Percentiles rank a stretch among this genome's conserved stretches.
These are phyloP conservation scores for Eptesicus fuscus DNA, from an alignment of 2,113 vertebrate species.

Conservation along the genomic window DNA sequence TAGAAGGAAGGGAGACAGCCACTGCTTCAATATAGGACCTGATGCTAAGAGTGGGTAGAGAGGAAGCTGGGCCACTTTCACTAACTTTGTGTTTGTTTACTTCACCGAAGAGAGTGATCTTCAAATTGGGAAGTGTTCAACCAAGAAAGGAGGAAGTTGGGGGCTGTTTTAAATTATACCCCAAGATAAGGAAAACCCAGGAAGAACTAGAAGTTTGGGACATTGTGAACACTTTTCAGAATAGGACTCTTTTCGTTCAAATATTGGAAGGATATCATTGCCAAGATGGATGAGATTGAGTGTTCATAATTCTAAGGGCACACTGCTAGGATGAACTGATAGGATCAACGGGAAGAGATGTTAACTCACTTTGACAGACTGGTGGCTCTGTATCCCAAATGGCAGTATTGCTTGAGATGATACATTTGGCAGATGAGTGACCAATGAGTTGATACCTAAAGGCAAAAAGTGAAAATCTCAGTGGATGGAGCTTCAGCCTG, in stretches of 20 bases:
- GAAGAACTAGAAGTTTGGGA: background rate
- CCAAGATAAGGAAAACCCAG: background rate
- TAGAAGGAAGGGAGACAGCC: background rate
- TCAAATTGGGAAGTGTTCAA: background rate
- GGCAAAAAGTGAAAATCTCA: background rate
- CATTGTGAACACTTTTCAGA: background rate
- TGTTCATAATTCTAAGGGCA: background rate
- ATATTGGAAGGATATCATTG: background rate
- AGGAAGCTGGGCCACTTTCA: background rate
- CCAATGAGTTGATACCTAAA: constrained; percentile 37
- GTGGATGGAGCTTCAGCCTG: no score
- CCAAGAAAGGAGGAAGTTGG: background rate
- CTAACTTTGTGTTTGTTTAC: background rate
- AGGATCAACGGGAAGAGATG: background rate
- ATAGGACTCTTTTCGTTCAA: background rate
- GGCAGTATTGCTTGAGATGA: background rate
- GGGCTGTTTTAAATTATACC: background rate
- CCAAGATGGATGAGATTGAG: background rate
- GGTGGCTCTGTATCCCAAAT: background rate
- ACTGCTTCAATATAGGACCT: background rate
- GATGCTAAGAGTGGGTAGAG: background rate
- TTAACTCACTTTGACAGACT: constrained; percentile 30
- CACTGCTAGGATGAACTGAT: background rate
- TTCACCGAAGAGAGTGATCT: background rate
- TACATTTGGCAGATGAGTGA: background rate